Conservation (phyloP, 2,113 vertebrate genomes). For the mouse (Mus musculus) region GRCm39 chr1:191480001-191480500, state of each 20-base stretch:
- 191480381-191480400: background rate
- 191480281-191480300: background rate
- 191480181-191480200: background rate
- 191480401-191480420: background rate
- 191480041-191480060: background rate
- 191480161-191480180: background rate
- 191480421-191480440: constrained; percentile 7
- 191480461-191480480: constrained; percentile 11
- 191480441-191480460: constrained; percentile 20
- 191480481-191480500: background rate
- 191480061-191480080: background rate
- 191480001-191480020: background rate
- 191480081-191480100: background rate
- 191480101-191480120: background rate
- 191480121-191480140: background rate
- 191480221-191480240: background rate
- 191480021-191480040: background rate
- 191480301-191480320: constrained; percentile 25
- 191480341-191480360: background rate
- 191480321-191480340: constrained; percentile 17
- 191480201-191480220: background rate
- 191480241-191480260: background rate
- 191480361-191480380: constrained; percentile 50
- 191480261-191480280: constrained; percentile 24
- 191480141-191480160: background rate